phyloP scores from a whole-genome alignment of 2,797 vertebrate genomes.

The Buphagus erythrorhynchus region DNA sequence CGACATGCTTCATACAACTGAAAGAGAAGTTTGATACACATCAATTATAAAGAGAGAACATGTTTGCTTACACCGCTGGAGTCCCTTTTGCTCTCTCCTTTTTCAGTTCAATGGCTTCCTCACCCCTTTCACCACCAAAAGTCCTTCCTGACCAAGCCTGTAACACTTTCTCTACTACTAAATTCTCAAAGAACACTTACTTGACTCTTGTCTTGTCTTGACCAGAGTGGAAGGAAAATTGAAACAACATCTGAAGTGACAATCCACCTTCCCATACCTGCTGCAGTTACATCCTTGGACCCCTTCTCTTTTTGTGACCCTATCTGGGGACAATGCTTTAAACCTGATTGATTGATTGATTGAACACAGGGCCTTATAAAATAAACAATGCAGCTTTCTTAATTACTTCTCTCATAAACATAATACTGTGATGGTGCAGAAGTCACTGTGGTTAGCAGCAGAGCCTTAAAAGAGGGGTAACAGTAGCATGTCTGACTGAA shows the following conservation, averaged over 20 bases:
- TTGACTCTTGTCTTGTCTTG: not conserved
- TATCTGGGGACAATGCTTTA: not conserved
- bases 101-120: not conserved
- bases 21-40: conserved; percentile 18
- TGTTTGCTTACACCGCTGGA: not conserved
- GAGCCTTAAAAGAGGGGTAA: not conserved
- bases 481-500: not conserved
- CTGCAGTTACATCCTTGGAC: not conserved
- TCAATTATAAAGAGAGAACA: not conserved
- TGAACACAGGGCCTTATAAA: not conserved
- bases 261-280: not conserved
- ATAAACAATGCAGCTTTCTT: not conserved
- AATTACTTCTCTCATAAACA: not conserved
- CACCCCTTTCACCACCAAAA: not conserved
- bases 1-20: conserved; percentile 95
- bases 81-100: not conserved
- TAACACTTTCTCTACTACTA: not conserved
- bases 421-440: not conserved
- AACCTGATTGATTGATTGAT: fast-evolving
- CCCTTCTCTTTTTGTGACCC: not conserved
- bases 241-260: not conserved
- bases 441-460: not conserved
- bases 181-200: not conserved
- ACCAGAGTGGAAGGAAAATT: not conserved
- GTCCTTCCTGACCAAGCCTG: not conserved